phyloP scores from a whole-genome alignment of 2,113 vertebrate genomes.

The Emydocephalus ijimae region DNA sequence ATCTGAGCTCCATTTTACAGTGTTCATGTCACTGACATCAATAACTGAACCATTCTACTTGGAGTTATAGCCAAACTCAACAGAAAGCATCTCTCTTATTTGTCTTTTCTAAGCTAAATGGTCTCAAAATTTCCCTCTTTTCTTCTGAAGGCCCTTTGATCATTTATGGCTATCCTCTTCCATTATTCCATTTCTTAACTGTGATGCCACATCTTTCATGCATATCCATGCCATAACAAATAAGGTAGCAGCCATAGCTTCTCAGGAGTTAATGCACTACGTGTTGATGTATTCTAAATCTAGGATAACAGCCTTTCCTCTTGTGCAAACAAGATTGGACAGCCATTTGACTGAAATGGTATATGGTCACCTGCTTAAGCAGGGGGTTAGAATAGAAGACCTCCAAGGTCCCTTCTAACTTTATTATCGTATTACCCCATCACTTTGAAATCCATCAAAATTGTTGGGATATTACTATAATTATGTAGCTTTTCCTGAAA shows the following conservation, averaged over 20 bases:
- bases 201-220: background rate
- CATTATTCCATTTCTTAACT: background rate
- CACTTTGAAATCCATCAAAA: background rate
- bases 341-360: background rate
- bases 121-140: background rate
- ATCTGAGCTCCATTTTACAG: background rate
- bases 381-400: background rate
- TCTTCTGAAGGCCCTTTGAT: background rate
- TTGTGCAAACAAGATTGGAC: background rate
- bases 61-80: background rate
- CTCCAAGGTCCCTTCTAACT: background rate
- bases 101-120: background rate
- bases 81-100: background rate
- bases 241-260: background rate
- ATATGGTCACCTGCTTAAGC: background rate
- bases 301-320: background rate
- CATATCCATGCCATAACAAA: background rate
- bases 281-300: background rate
- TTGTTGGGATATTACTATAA: background rate
- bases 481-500: too few species aligned
- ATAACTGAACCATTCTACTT: background rate
- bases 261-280: background rate
- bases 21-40: background rate
- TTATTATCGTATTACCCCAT: background rate
- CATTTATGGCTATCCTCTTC: background rate